Conservation (phyloP, 2,113 vertebrate genomes). For the Eurystomus gularis region DNA sequence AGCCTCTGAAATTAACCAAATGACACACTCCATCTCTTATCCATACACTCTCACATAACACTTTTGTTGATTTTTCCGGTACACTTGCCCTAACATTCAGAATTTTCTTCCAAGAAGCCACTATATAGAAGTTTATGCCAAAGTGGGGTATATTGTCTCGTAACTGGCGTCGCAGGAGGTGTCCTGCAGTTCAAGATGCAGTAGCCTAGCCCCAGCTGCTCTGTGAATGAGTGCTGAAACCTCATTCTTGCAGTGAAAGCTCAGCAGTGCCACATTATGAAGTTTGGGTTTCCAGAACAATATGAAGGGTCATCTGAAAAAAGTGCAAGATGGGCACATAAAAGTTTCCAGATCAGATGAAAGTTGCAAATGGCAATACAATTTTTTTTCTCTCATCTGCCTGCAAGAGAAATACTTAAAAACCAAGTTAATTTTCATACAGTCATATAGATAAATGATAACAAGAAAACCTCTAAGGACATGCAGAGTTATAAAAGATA, state of each 20-base stretch:
- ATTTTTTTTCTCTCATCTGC: not conserved
- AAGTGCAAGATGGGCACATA: not conserved
- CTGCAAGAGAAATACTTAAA: not conserved
- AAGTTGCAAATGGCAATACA: not conserved
- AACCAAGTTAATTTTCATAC: not conserved
- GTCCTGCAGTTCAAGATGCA: not conserved
- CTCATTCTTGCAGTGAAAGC: not conserved
- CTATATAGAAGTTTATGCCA: not conserved
- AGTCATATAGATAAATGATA: not conserved
- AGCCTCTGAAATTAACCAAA: not conserved
- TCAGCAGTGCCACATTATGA: not conserved
- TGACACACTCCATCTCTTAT: not conserved
- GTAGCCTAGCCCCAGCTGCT: not conserved
- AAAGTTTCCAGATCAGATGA: not conserved
- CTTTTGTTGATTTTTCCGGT: not conserved
- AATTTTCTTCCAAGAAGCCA: not conserved
- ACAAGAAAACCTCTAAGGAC: not conserved
- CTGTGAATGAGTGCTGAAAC: not conserved
- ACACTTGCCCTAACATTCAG: not conserved
- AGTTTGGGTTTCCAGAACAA: not conserved
- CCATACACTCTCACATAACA: not conserved
- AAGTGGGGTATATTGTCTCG: not conserved
- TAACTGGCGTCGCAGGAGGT: not conserved
- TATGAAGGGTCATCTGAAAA: not conserved
- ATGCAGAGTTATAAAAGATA: not conserved